These are phyloP conservation scores for Alouatta caraya DNA, from an alignment of 2,797 vertebrate species.

Conservation along the genomic window DNA sequence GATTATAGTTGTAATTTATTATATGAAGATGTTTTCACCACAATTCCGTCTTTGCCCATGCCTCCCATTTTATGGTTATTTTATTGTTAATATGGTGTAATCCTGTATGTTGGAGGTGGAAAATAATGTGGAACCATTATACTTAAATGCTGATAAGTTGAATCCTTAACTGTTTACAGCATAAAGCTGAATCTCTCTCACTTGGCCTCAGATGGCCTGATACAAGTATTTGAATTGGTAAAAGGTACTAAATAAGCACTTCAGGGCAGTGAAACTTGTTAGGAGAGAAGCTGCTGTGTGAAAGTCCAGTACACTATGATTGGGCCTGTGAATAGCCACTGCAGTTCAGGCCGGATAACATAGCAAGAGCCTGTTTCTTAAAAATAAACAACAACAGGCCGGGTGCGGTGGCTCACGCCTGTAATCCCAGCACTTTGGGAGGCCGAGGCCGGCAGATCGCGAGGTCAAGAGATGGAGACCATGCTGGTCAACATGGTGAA, in stretches of 20 bases:
- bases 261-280: neutral
- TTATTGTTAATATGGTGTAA: conserved; percentile 6
- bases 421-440: no score
- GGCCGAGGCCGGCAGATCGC: no score
- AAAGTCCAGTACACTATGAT: neutral
- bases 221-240: neutral
- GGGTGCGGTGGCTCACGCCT: no score
- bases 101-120: neutral
- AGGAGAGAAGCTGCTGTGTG: neutral
- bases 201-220: neutral
- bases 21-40: neutral
- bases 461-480: no score
- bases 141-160: neutral
- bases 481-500: no score
- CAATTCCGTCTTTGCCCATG: neutral
- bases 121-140: conserved; percentile 7
- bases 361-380: neutral
- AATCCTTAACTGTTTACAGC: neutral
- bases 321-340: neutral
- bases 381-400: neutral
- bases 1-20: conserved; percentile 34
- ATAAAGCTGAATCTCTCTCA: neutral
- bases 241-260: neutral
- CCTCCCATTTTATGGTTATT: neutral
- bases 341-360: neutral